phyloP scores from a whole-genome alignment of 2,113 vertebrate genomes.

The Hyaena hyaena region DNA sequence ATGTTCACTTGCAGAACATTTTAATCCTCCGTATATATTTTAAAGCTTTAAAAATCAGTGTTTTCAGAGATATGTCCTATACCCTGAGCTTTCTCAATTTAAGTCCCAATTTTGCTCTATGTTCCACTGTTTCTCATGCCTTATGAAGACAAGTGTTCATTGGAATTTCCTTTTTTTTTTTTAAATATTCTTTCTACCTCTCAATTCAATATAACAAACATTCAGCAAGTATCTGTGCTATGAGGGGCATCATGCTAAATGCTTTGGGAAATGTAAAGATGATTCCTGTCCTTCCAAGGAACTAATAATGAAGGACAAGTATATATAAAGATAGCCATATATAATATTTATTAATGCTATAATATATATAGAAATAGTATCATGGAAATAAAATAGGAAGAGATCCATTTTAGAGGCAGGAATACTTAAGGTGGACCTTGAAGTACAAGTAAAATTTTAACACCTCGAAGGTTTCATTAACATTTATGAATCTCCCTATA shows the following conservation, averaged over 20 bases:
- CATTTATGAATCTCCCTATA: not conserved
- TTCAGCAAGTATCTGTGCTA: not conserved
- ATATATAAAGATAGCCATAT: not conserved
- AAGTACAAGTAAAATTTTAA: not conserved
- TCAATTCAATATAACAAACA: not conserved
- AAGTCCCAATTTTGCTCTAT: not conserved
- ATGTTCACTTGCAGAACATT: not conserved
- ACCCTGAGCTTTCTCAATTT: not conserved
- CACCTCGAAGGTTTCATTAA: not conserved
- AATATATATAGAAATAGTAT: not conserved
- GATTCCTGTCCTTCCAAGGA: not conserved
- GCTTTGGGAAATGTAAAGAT: not conserved
- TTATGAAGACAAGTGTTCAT: not conserved
- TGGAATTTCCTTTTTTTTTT: not conserved
- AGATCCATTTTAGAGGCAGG: not conserved
- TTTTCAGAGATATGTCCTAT: not conserved
- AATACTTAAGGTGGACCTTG: not conserved
- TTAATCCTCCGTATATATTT: not conserved
- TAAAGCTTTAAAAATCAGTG: not conserved
- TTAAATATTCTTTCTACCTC: not conserved
- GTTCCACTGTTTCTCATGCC: not conserved
- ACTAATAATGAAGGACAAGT: not conserved
- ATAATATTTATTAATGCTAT: not conserved
- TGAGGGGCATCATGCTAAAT: not conserved
- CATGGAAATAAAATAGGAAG: not conserved